Percentiles rank a stretch among this genome's conserved stretches.
These are phyloP conservation scores for Parapsyche elsis DNA, from an alignment of 1,140 invertebrate species.

Conservation along the genomic window DNA sequence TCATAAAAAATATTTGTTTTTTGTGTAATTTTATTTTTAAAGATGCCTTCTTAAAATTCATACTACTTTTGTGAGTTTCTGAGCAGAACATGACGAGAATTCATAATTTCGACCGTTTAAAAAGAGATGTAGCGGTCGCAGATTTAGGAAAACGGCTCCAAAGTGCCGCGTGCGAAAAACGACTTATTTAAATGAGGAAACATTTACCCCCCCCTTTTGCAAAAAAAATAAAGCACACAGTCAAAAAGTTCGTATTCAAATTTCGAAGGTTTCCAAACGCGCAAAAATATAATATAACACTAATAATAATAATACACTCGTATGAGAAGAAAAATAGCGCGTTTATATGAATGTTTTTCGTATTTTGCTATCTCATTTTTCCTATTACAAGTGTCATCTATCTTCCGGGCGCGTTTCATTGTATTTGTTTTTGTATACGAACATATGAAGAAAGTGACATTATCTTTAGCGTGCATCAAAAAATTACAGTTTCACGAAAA, in stretches of 20 bases:
- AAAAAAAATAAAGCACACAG: neutral
- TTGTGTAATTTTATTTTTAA: neutral
- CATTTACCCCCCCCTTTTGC: neutral
- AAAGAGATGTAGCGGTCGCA: constrained; percentile 18
- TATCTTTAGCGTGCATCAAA: constrained; percentile 14
- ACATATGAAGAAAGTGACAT: constrained; percentile 14
- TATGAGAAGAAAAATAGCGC: no score
- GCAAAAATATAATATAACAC: no score
- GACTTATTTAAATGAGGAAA: constrained; percentile 14
- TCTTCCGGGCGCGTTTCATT: neutral
- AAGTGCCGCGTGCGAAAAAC: neutral
- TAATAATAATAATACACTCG: no score
- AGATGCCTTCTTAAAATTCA: constrained; percentile 22
- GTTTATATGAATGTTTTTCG: neutral
- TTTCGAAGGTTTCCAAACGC: no score
- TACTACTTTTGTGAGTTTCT: neutral
- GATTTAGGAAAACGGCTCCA: constrained; percentile 2
- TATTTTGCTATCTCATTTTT: constrained; percentile 15
- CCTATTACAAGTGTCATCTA: constrained; percentile 15
- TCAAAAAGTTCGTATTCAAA: no score
- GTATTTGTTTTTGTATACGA: constrained; percentile 7
- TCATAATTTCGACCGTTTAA: constrained; percentile 15
- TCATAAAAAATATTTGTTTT: constrained; percentile 11
- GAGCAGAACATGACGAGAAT: constrained; percentile 14
- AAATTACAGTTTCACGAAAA: neutral